A percentile compares a stretch with the other conserved stretches of the same genome.
Evolutionary conservation across 2,797 vertebrate genomes (phyloP).

Genomic region (Meriones psammophilus): DNA sequence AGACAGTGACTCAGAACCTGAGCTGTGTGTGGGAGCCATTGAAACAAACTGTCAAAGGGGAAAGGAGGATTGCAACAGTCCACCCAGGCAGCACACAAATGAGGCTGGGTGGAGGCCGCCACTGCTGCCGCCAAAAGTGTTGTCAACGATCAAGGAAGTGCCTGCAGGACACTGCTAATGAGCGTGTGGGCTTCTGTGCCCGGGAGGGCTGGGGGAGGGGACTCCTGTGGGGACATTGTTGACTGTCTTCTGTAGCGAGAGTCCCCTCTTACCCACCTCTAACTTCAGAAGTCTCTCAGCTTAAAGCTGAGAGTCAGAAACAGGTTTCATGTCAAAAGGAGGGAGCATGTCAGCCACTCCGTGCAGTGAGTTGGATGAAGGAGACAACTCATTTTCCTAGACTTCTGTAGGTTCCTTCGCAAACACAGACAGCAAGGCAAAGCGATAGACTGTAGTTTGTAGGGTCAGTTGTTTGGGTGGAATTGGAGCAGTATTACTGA

Average conservation of each 20-base stretch:
- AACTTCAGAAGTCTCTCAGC: conserved; percentile 43
- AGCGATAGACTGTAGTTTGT: neutral
- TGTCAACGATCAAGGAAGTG: conserved; percentile 59
- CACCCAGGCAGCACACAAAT: conserved; percentile 35
- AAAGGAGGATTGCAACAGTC: conserved; percentile 77
- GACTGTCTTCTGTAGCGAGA: conserved; percentile 33
- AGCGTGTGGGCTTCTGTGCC: conserved; percentile 4
- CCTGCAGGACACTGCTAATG: conserved; percentile 55
- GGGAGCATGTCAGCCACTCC: neutral
- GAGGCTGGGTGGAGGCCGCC: conserved; percentile 54
- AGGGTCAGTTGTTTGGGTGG: conserved; percentile 9
- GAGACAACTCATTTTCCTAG: conserved; percentile 44
- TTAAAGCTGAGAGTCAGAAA: conserved; percentile 15
- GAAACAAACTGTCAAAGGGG: conserved; percentile 80
- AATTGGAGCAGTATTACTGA: conserved; percentile 43
- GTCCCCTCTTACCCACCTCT: conserved; percentile 40
- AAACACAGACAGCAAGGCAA: conserved; percentile 4
- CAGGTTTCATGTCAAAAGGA: conserved; percentile 29
- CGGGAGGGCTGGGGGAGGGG: neutral
- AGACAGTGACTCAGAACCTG: conserved; percentile 78
- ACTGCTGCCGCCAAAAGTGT: conserved; percentile 2
- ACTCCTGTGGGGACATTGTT: conserved; percentile 4
- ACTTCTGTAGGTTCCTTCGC: neutral
- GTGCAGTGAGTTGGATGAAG: neutral
- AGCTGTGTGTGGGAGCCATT: conserved; percentile 79